A percentile compares a stretch with the other conserved stretches of the same genome.
phyloP scores from a whole-genome alignment of 2,797 vertebrate species.

The Falco concolor region DNA sequence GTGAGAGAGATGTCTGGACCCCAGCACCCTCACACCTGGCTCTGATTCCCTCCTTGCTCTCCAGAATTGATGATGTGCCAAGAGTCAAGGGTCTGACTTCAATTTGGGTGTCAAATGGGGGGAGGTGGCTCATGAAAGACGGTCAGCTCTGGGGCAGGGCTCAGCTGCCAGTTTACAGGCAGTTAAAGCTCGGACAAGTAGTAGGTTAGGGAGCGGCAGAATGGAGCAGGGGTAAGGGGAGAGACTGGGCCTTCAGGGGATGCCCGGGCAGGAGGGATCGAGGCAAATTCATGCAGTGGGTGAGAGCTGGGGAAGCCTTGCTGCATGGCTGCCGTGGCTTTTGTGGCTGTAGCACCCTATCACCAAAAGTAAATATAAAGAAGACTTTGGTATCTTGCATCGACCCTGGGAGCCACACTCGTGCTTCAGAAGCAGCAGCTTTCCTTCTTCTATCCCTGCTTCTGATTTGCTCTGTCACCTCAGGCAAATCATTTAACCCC shows the following conservation, averaged over 20 bases:
- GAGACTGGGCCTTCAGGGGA: neutral
- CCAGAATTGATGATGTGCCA: neutral
- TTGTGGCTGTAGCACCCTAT: neutral
- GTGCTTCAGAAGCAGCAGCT: neutral
- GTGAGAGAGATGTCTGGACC: neutral
- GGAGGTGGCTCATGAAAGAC: neutral
- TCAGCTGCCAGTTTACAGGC: neutral
- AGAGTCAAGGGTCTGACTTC: neutral
- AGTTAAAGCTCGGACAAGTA: neutral
- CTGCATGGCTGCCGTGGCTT: neutral
- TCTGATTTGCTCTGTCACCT: conserved; percentile 47
- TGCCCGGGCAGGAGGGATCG: neutral
- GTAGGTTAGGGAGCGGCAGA: neutral
- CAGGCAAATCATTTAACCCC: conserved; percentile 55
- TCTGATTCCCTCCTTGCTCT: accelerated
- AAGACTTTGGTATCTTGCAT: neutral
- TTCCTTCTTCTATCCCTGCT: neutral
- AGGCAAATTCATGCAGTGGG: neutral
- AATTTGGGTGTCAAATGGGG: neutral
- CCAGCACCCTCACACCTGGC: neutral
- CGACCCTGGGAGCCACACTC: accelerated
- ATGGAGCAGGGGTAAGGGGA: accelerated
- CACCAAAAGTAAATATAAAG: neutral
- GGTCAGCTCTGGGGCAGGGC: neutral
- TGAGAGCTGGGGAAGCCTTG: neutral